Base-by-base conservation (phyloP, 2,888 invertebrate genomes). In the Catocala fraxini region DNA sequence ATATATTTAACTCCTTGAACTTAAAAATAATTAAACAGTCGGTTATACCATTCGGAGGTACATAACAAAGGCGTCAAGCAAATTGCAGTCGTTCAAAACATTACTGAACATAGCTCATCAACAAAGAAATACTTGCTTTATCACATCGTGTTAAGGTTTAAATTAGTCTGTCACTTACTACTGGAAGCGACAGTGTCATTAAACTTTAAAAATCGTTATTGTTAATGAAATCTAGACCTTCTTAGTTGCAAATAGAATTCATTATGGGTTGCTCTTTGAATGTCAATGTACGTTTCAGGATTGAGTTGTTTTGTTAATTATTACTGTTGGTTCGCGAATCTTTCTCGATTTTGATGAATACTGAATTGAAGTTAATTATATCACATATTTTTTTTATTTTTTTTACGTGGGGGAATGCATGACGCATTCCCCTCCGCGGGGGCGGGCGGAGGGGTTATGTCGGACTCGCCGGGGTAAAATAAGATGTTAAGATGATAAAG, bases 171-270 rank as follows among this genome's bases (percentile, higher is more conserved):
- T 12, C 6, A 9, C n/a, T 9, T 12, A 13, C 45, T 43, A 9
- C 58, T 75, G 66, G 72, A 75, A 75, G 42, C 34, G 61, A 63
- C 46, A 68, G 70, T 66, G 68, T 63, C 55, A 60, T 63, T 72
- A 78, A 78, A 78, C 66, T 76, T 75, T 78, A 43, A 58, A 72
- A 63, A 54, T 58, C 61, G 6, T 45, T 6, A 11, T 0, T 2
- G 0, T 2, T 13, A 51, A 0, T 4, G 11, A 1, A 71, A 56
- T 59, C 55, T 57, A 0, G 12, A 5, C 12, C 11, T 53, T 63
- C 11, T 7, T 0, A 0, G 0, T 2, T n/a, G 0, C 0, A 0
- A 0, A 1, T 52, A 65, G 7, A n/a, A 42, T 63, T 58, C 0
- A 33, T 54, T 57, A 1, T 76, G 5, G n/a, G 0, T 46, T 52